A percentile compares a stretch with the other conserved stretches of the same genome.
phyloP scores from a whole-genome alignment of 1,140 invertebrate species.

The Drosophila nikananu region DNA sequence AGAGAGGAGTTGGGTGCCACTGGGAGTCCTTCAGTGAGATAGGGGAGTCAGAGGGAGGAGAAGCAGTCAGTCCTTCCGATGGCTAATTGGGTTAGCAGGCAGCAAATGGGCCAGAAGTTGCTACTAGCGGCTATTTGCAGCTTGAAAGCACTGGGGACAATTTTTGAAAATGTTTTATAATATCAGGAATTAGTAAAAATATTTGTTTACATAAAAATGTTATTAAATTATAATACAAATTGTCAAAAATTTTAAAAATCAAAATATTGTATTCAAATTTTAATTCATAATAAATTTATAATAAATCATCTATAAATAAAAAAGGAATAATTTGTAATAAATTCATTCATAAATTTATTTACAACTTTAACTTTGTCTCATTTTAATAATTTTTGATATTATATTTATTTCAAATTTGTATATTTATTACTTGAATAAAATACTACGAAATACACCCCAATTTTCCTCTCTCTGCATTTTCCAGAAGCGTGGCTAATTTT shows the following conservation, averaged over 20 bases:
- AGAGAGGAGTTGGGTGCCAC: slow-evolving; percentile 4
- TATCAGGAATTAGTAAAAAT: neutral
- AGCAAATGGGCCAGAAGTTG: slow-evolving; percentile 64
- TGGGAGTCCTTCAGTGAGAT: slow-evolving; percentile 48
- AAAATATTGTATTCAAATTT: too few species aligned
- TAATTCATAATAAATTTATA: too few species aligned
- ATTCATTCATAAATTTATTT: too few species aligned
- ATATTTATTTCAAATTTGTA: neutral
- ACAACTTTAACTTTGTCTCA: too few species aligned
- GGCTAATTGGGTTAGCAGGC: slow-evolving; percentile 62
- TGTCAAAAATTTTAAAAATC: too few species aligned
- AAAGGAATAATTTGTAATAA: too few species aligned
- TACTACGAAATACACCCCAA: neutral
- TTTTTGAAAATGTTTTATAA: neutral
- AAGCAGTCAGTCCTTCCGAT: slow-evolving; percentile 14
- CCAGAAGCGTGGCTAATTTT: slow-evolving; percentile 25
- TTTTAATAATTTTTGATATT: too few species aligned
- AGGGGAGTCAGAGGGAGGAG: neutral
- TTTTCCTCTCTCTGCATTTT: neutral
- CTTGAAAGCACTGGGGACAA: slow-evolving; percentile 17
- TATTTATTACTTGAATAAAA: neutral
- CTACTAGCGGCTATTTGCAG: slow-evolving; percentile 45
- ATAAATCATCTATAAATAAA: too few species aligned
- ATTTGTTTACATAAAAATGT: too few species aligned
- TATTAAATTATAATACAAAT: too few species aligned